Conservation (phyloP, 2,113 vertebrate species). For the Noctilio leporinus region DNA sequence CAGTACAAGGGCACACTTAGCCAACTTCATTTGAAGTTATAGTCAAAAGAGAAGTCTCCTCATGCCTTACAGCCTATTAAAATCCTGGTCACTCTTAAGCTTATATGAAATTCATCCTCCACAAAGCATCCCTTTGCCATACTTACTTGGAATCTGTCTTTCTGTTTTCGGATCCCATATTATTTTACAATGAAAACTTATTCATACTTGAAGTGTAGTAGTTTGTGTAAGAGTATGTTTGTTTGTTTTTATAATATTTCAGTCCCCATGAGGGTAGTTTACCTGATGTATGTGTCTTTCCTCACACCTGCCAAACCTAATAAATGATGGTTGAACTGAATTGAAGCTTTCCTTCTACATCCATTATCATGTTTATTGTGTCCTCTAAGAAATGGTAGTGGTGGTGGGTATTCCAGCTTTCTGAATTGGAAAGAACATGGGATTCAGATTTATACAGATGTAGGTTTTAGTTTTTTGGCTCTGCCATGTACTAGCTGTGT, state of each 20-base stretch:
- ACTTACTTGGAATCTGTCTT: not conserved
- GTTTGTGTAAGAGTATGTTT: not conserved
- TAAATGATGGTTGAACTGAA: not conserved
- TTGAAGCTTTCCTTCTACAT: not conserved
- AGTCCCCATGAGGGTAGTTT: not conserved
- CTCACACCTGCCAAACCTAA: not conserved
- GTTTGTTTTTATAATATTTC: not conserved
- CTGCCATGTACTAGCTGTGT: not conserved
- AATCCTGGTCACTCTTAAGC: not conserved
- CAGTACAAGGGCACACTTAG: not conserved
- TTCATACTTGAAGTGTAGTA: not conserved
- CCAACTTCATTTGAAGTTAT: not conserved
- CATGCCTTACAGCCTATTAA: not conserved
- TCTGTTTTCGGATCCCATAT: not conserved
- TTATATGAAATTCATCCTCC: not conserved
- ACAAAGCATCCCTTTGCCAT: not conserved
- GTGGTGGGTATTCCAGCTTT: not conserved
- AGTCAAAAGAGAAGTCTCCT: not conserved
- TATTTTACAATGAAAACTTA: not conserved
- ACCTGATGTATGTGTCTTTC: not conserved
- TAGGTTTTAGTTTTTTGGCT: not conserved
- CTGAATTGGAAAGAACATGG: not conserved
- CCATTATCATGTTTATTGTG: not conserved
- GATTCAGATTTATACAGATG: not conserved
- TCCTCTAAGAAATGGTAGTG: not conserved